Evolutionary conservation across 2,797 vertebrate species (phyloP).

Genomic region (Chloroceryle amazona): DNA sequence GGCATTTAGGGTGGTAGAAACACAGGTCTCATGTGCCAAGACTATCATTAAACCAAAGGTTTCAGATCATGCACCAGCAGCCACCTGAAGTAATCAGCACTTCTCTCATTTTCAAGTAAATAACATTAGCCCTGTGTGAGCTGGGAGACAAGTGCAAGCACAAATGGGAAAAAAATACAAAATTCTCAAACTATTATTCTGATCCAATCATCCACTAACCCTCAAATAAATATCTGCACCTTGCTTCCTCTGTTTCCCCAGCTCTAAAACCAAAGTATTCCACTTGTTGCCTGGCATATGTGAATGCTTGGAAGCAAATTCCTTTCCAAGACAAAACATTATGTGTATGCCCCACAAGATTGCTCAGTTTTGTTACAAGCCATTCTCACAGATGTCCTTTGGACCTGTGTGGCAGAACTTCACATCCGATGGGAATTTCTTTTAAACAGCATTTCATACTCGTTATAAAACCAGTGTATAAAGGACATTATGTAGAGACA

Average conservation of each 20-base stretch:
- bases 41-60: neutral
- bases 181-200: neutral
- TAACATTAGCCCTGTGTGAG: neutral
- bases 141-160: neutral
- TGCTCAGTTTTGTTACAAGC: neutral
- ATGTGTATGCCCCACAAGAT: neutral
- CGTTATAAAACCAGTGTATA: neutral
- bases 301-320: conserved; percentile 9
- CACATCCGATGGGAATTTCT: neutral
- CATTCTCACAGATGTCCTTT: neutral
- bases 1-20: neutral
- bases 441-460: neutral
- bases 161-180: neutral
- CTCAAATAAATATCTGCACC: conserved; percentile 17
- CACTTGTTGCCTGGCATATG: neutral
- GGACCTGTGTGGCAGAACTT: neutral
- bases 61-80: neutral
- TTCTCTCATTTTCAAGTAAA: neutral
- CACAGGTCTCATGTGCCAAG: neutral
- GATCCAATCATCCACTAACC: neutral
- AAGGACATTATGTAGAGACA: neutral
- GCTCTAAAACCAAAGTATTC: neutral
- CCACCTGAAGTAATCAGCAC: neutral
- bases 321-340: neutral
- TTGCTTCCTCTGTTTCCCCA: neutral